Evolutionary conservation across 1,140 invertebrate species (phyloP).

Genomic region (Marisa cornuarietis): DNA sequence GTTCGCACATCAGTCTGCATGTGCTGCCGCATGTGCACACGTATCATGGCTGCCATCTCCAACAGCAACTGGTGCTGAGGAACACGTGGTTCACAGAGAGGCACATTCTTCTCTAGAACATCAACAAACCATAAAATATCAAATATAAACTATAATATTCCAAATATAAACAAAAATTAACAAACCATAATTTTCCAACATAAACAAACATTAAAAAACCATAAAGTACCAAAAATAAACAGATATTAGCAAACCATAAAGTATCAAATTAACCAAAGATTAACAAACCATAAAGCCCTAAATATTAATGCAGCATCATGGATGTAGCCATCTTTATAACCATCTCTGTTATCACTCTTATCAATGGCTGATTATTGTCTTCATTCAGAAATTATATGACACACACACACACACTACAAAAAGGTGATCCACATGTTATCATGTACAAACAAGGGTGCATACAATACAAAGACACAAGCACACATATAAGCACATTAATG

Average conservation of each 20-base stretch:
- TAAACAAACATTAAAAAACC: too few relatives aligned
- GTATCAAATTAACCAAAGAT: neutral
- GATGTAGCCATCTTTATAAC: too few relatives aligned
- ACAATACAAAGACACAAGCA: neutral
- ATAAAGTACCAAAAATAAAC: neutral
- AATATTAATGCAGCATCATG: neutral
- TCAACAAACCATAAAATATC: too few relatives aligned
- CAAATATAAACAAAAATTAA: neutral
- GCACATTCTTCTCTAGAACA: slow-evolving; percentile 17
- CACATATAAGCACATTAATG: neutral
- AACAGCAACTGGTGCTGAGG: slow-evolving; percentile 61
- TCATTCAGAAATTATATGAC: neutral
- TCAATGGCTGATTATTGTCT: neutral
- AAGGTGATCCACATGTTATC: neutral
- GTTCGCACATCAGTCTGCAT: slow-evolving; percentile 59
- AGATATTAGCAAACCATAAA: neutral
- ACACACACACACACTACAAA: neutral
- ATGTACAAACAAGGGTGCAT: too few relatives aligned
- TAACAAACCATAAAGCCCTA: neutral
- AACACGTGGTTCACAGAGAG: slow-evolving; percentile 41
- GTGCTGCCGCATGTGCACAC: slow-evolving; percentile 55
- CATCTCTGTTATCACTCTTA: too few relatives aligned
- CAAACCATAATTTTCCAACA: too few relatives aligned
- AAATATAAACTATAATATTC: neutral
- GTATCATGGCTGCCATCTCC: slow-evolving; percentile 63